Conservation (phyloP, 1,140 invertebrate species). For the Eriocheir sinensis region DNA sequence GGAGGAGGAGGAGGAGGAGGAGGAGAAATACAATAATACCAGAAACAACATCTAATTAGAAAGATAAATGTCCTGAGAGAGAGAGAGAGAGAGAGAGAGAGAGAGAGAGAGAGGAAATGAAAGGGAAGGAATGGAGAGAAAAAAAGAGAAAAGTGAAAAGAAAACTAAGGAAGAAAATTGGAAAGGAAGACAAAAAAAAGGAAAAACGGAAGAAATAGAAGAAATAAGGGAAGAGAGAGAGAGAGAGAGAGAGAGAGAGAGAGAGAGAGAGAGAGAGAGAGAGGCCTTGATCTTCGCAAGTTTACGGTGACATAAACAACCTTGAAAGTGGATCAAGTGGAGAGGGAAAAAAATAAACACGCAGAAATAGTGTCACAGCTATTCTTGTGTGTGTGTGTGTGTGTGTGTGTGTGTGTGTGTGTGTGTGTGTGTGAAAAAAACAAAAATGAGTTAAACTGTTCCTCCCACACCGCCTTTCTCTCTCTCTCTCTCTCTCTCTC, state of each 20-base stretch:
- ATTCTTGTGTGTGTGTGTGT: conserved; percentile 2
- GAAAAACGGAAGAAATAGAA: conserved; percentile 6
- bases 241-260: conserved; percentile 28
- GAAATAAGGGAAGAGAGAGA: conserved; percentile 42
- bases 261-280: conserved; percentile 34
- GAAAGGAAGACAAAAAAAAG: conserved; percentile 11
- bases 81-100: conserved; percentile 25
- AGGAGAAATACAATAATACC: too few relatives aligned
- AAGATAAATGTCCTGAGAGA: background rate
- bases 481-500: conserved; percentile 18
- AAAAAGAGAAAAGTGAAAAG: background rate
- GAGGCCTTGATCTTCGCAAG: background rate
- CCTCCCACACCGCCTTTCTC: background rate
- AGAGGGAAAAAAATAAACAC: too few relatives aligned
- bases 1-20: too few relatives aligned
- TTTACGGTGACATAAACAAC: too few relatives aligned
- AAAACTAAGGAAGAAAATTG: background rate
- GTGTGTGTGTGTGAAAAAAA: background rate
- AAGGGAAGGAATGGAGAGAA: background rate
- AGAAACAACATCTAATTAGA: too few relatives aligned
- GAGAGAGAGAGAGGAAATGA: conserved; percentile 35
- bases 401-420: background rate
- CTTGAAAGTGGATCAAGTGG: background rate
- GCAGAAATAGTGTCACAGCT: background rate
- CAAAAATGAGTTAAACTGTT: background rate